Percentiles rank a stretch among this genome's conserved stretches.
These are phyloP conservation scores for Corticium candelabrum DNA, from an alignment of 37 sponge, comb jelly and placozoan genomes.

Conservation along the genomic window DNA sequence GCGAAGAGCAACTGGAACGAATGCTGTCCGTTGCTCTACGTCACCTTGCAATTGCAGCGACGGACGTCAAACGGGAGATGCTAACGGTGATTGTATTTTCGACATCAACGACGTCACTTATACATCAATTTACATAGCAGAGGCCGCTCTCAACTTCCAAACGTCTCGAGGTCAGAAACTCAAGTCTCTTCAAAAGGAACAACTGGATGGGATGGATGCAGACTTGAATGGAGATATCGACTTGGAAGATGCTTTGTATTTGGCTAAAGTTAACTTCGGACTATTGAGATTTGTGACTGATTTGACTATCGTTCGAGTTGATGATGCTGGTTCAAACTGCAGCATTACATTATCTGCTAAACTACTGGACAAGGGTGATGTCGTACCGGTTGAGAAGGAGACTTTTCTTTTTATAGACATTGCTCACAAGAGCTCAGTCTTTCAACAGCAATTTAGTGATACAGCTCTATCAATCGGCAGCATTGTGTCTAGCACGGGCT, in stretches of 20 bases:
- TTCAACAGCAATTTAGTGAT: conserved; percentile 24
- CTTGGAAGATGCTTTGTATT: conserved; percentile 19
- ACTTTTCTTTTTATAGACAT: conserved; percentile 35
- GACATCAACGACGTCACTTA: neutral
- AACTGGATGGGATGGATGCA: conserved; percentile 45
- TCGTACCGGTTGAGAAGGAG: neutral
- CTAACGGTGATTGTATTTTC: neutral
- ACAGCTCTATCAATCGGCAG: conserved; percentile 28
- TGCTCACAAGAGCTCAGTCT: conserved; percentile 20
- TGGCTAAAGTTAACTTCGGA: conserved; percentile 24
- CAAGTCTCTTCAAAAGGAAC: no score
- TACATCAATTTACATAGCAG: neutral
- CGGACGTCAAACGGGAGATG: neutral
- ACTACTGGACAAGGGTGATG: conserved; percentile 12
- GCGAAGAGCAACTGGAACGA: neutral
- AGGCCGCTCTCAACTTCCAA: no score
- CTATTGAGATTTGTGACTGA: conserved; percentile 26
- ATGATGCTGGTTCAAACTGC: conserved; percentile 42
- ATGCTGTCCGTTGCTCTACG: no score
- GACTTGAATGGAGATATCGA: conserved; percentile 36
- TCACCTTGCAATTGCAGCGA: no score
- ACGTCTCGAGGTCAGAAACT: no score
- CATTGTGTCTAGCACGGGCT: neutral
- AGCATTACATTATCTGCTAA: conserved; percentile 36
- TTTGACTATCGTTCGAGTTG: conserved; percentile 16